Conservation (phyloP, 2,113 vertebrate species). For the Lynx canadensis region DNA sequence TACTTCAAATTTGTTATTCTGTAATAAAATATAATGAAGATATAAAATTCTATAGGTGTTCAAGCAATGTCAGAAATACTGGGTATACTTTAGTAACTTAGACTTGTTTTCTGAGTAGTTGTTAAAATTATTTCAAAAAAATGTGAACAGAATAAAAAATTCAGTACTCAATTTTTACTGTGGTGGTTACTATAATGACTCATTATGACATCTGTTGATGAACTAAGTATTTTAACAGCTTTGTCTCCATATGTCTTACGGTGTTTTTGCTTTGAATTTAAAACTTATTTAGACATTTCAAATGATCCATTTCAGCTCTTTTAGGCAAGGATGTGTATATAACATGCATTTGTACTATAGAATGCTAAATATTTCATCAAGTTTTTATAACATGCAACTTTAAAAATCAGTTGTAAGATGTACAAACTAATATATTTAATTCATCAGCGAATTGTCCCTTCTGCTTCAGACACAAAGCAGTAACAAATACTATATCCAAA, state of each 20-base stretch:
- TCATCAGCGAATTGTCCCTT: neutral
- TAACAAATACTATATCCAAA: neutral
- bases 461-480: neutral
- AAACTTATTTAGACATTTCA: constrained; percentile 13
- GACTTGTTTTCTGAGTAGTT: constrained; percentile 26
- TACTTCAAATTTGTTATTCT: neutral
- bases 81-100: neutral
- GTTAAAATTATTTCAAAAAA: constrained; percentile 33
- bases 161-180: neutral
- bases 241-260: constrained; percentile 60
- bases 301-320: neutral
- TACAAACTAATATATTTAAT: neutral
- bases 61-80: constrained; percentile 1
- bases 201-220: constrained; percentile 70
- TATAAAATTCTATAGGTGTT: neutral
- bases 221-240: constrained; percentile 75
- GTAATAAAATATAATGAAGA: neutral
- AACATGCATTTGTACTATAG: neutral
- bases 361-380: constrained; percentile 5
- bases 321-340: neutral
- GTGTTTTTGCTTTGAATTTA: constrained; percentile 66
- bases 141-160: constrained; percentile 8
- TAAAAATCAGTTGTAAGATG: neutral
- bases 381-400: neutral
- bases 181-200: constrained; percentile 56